Evolutionary conservation across 2,113 vertebrate genomes (phyloP).

Genomic region (Poecilia latipinna): DNA sequence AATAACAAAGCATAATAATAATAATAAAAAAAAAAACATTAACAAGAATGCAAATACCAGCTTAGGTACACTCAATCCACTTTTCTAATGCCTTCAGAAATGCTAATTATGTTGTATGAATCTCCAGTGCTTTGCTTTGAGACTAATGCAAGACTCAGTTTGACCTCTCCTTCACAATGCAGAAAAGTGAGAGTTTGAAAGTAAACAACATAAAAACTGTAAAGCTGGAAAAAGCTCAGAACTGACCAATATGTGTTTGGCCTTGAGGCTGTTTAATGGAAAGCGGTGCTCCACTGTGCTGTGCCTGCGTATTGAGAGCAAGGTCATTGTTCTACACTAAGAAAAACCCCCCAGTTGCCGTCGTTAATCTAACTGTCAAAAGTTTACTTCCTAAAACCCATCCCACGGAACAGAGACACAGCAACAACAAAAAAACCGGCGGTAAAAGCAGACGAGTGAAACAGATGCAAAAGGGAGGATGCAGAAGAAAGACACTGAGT

Average conservation of each 20-base stretch:
- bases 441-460: background rate
- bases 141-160: background rate
- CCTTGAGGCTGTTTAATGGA: conserved; percentile 12
- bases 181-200: background rate
- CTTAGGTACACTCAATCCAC: background rate
- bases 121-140: background rate
- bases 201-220: background rate
- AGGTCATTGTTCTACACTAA: conserved; percentile 19
- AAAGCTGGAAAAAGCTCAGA: conserved; percentile 25
- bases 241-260: background rate
- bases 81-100: background rate
- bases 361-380: conserved; percentile 51
- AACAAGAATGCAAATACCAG: background rate
- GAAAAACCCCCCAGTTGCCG: conserved; percentile 20
- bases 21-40: background rate
- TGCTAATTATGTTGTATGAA: background rate
- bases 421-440: background rate
- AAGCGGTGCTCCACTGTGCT: conserved; percentile 1
- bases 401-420: background rate
- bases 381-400: conserved; percentile 14
- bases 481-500: background rate
- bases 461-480: background rate
- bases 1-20: background rate
- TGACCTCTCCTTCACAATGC: conserved; percentile 22
- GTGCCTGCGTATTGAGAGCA: conserved; percentile 9